Evolutionary conservation across 1,140 invertebrate genomes (phyloP), one percentile per base, ranked within the genome.

Genomic region (Drosophila nebulosa): DNA sequence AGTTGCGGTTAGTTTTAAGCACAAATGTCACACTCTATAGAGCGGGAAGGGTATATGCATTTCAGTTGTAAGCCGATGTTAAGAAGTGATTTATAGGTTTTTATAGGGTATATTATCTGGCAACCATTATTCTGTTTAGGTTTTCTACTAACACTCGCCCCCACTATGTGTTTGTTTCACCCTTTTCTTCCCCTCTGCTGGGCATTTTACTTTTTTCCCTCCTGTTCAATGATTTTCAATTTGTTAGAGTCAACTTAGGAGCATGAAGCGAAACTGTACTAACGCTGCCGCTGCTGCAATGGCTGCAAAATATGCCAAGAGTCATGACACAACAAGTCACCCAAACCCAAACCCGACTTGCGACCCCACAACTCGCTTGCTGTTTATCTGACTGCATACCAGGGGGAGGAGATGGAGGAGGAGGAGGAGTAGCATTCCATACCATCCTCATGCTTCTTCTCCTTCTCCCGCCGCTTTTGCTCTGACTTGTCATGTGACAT

Each of bases 161-260:
- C 10, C 30, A 30, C n/a, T n/a, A n/a, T n/a, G 27, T 9, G 27
- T 30, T 1, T 30, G 27, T 5, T 0, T 30, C 27, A 2, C 24
- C 4, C 27, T n/a, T n/a, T 24, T 12, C 10, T 18, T 16, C 36
- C 56, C 16, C 16, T 62, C 24, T 18, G 57, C 22, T 46, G 35
- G 24, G 36, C 57, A 27, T 26, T 52, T 39, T 61, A 24, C 12
- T 42, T 26, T 24, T 26, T 6, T 36, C n/a, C 1, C 18, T 42
- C 53, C 59, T 69, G 66, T 81, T 85, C 83, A 81, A 86, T 86
- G 81, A 86, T 86, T 86, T 86, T 78, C 83, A 86, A 86, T 85
- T 85, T 85, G 81, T 85, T 68, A 78, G 78, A 68, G 77, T 85
- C 81, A 85, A 78, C 74, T 84, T 74, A 52, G 66, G 76, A 50